phyloP scores from a whole-genome alignment of 2,113 vertebrate species.

The Otocyon megalotis region DNA sequence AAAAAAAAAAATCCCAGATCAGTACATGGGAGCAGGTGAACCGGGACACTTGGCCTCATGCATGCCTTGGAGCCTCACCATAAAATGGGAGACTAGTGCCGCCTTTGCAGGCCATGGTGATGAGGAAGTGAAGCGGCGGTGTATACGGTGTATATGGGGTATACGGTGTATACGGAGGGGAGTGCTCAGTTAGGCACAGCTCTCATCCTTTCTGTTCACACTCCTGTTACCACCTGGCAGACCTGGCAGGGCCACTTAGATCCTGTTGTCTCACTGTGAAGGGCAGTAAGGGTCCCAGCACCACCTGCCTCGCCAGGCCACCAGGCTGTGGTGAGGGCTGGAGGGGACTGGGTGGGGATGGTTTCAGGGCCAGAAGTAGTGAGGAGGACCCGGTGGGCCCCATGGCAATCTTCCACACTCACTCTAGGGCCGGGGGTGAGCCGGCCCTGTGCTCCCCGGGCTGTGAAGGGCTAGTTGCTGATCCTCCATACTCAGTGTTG shows the following conservation, averaged over 20 bases:
- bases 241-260: background rate
- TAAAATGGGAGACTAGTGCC: background rate
- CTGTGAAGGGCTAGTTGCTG: background rate
- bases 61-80: background rate
- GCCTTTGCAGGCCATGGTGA: rapidly evolving
- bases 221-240: background rate
- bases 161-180: background rate
- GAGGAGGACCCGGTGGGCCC: rapidly evolving
- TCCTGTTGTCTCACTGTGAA: background rate
- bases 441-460: rapidly evolving
- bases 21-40: background rate
- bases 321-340: background rate
- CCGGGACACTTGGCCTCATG: rapidly evolving
- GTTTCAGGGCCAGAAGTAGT: background rate
- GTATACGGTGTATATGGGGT: no score
- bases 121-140: rapidly evolving
- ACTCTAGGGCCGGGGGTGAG: rapidly evolving
- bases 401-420: rapidly evolving
- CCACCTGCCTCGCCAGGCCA: rapidly evolving
- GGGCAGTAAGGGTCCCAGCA: rapidly evolving
- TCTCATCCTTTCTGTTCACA: background rate
- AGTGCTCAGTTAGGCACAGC: background rate
- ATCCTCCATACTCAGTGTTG: background rate
- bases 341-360: background rate
- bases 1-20: background rate